Percentiles rank a stretch among this genome's conserved stretches.
Evolutionary conservation across 2,797 vertebrate genomes (phyloP).

Genomic region (Falco novaeseelandiae): DNA sequence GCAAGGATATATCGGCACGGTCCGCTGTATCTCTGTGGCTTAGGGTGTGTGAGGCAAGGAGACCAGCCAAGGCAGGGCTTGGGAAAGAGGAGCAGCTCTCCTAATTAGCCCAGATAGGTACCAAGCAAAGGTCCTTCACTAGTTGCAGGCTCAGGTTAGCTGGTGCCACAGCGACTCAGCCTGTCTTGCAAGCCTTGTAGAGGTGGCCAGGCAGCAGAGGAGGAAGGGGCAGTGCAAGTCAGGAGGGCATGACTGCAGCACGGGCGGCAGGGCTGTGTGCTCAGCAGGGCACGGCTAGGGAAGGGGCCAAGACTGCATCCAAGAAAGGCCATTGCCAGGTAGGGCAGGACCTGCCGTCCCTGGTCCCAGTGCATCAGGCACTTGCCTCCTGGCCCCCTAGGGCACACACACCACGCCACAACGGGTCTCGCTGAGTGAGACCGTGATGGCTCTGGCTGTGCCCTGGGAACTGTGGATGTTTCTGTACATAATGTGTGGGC

Average conservation of each 20-base stretch:
- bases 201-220: not conserved
- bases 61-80: not conserved
- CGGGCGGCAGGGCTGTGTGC: not conserved
- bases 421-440: not conserved
- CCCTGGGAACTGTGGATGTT: not conserved
- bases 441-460: rapidly evolving
- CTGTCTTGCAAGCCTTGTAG: not conserved
- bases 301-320: not conserved
- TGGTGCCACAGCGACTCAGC: not conserved
- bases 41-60: not conserved
- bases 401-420: rapidly evolving
- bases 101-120: not conserved
- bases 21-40: not conserved
- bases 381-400: not conserved
- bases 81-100: not conserved
- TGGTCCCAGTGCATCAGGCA: not conserved
- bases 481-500: not conserved
- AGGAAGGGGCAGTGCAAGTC: not conserved
- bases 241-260: not conserved
- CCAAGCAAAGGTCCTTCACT: not conserved
- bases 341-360: not conserved
- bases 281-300: not conserved
- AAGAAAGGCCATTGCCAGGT: not conserved
- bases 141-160: not conserved
- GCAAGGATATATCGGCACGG: not conserved